These are phyloP conservation scores for Saguinus oedipus DNA, from an alignment of 2,797 vertebrate genomes.

Conservation along the genomic window DNA sequence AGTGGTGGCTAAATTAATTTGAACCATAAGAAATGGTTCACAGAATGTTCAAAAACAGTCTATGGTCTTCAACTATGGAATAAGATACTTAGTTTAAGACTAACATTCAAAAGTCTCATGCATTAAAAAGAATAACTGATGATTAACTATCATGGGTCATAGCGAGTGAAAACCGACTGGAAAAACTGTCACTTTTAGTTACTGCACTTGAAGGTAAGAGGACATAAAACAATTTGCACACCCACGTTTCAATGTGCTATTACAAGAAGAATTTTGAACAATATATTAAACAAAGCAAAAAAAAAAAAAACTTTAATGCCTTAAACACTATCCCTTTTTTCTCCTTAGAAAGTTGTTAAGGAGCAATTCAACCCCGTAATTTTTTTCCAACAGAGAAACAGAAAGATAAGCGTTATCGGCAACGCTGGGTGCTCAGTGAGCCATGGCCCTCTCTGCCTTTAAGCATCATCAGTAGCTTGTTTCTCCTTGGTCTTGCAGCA, in stretches of 20 bases:
- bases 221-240: neutral
- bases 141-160: neutral
- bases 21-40: neutral
- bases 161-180: neutral
- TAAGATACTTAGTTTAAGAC: neutral
- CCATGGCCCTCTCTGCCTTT: neutral
- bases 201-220: neutral
- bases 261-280: neutral
- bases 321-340: neutral
- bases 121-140: neutral
- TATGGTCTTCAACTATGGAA: neutral
- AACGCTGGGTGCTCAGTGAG: neutral
- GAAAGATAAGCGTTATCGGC: neutral
- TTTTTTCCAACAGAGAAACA: constrained; percentile 53
- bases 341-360: neutral
- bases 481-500: neutral
- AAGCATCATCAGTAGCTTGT: neutral
- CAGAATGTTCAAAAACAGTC: neutral
- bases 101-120: neutral
- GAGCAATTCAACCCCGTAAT: neutral
- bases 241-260: neutral
- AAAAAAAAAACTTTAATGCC: neutral
- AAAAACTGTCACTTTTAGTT: neutral
- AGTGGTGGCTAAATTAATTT: neutral
- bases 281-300: neutral